phyloP scores from a whole-genome alignment of 2,797 vertebrate genomes.

The Ispidina lecontei region DNA sequence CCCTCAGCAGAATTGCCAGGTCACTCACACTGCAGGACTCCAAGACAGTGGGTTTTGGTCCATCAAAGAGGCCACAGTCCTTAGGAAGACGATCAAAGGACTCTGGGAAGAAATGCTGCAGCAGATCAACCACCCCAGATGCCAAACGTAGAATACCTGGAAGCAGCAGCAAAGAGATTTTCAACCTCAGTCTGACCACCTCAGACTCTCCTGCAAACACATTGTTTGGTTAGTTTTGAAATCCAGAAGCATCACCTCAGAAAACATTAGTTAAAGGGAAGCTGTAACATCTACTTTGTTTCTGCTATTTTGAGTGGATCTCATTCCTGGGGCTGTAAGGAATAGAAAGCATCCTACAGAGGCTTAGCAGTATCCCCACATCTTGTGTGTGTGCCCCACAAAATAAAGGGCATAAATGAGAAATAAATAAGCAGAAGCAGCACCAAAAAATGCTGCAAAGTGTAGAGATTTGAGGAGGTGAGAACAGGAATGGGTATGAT shows the following conservation, averaged over 20 bases:
- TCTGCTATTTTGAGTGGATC: neutral
- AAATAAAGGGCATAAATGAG: neutral
- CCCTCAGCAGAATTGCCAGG: conserved; percentile 82
- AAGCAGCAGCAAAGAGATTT: neutral
- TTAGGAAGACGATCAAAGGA: conserved; percentile 85
- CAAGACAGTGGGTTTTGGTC: conserved; percentile 80
- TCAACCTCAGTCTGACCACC: neutral
- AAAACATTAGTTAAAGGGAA: neutral
- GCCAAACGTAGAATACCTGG: conserved; percentile 82
- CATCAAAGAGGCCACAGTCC: conserved; percentile 82
- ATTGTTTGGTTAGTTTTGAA: neutral
- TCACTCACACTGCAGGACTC: conserved; percentile 84
- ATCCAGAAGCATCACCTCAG: neutral
- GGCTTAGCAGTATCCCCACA: neutral
- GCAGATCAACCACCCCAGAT: conserved; percentile 83
- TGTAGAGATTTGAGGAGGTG: neutral
- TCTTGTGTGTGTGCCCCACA: neutral
- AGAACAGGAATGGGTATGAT: neutral
- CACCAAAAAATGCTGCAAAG: neutral
- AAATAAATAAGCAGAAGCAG: neutral
- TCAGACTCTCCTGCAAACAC: neutral
- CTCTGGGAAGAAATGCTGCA: conserved; percentile 84
- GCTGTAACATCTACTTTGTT: neutral
- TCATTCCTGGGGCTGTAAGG: neutral
- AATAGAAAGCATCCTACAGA: neutral